phyloP scores from a whole-genome alignment of 2,797 vertebrate species.

The Pogonophryne albipinna region DNA sequence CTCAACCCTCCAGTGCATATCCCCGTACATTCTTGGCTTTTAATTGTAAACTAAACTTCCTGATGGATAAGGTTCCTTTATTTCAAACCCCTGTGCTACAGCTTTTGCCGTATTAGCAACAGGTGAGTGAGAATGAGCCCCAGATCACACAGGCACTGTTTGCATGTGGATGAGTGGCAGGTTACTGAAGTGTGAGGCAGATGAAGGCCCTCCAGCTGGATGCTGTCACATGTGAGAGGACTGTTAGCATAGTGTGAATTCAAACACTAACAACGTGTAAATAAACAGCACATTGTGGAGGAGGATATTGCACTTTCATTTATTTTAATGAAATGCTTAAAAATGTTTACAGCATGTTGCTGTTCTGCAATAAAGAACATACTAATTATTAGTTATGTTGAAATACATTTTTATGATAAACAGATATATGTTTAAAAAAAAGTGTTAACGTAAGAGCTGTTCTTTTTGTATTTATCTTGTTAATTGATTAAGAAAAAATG shows the following conservation, averaged over 20 bases:
- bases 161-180: slow-evolving; percentile 70
- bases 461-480: background rate
- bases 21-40: background rate
- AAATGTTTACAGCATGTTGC: background rate
- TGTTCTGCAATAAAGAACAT: background rate
- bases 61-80: slow-evolving; percentile 36
- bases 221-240: slow-evolving; percentile 61
- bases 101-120: slow-evolving; percentile 53
- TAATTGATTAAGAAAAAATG: background rate
- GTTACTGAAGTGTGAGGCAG: slow-evolving; percentile 64
- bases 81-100: slow-evolving; percentile 27
- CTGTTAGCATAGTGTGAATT: slow-evolving; percentile 63
- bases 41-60: slow-evolving; percentile 24
- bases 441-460: background rate
- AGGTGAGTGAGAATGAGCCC: slow-evolving; percentile 63
- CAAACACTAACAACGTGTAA: slow-evolving; percentile 58
- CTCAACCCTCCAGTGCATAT: background rate
- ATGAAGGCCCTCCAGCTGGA: slow-evolving; percentile 71
- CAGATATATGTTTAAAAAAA: too few species aligned
- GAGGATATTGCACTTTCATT: background rate
- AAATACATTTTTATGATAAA: too few species aligned
- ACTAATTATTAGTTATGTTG: too few species aligned
- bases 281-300: slow-evolving; percentile 49
- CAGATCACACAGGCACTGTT: slow-evolving; percentile 63
- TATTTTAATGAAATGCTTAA: background rate